Evolutionary conservation across 2,797 vertebrate species (phyloP).

Genomic region (Monodelphis domestica): DNA sequence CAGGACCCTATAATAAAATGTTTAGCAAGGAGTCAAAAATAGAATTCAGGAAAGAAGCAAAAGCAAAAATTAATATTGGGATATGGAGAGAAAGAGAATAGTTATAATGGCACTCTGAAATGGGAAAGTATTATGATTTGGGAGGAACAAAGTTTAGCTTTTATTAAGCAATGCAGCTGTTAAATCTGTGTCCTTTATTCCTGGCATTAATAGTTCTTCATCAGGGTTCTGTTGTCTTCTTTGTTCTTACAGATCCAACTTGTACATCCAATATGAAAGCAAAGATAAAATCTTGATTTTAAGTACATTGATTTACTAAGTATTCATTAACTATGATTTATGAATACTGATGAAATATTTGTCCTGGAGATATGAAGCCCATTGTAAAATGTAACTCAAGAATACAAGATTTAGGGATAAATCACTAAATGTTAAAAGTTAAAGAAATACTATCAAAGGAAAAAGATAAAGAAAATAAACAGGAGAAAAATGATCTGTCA

Average conservation of each 20-base stretch:
- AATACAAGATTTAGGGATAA: neutral
- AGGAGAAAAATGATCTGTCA: neutral
- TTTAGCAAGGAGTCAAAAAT: slow-evolving; percentile 1
- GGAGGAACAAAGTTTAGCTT: neutral
- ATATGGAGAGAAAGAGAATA: neutral
- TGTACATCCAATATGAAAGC: neutral
- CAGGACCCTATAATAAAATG: neutral
- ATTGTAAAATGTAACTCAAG: neutral
- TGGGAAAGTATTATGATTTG: neutral
- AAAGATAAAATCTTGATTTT: neutral
- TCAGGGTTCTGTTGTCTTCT: neutral
- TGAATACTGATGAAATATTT: neutral
- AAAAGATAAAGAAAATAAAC: neutral
- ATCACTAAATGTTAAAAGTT: neutral
- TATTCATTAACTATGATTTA: neutral
- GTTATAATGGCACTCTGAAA: neutral
- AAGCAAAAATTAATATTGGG: neutral
- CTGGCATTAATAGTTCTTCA: neutral
- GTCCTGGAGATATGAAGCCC: neutral
- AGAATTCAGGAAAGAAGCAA: slow-evolving; percentile 7
- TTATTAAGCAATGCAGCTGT: neutral
- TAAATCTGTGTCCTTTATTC: neutral
- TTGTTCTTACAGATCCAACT: neutral
- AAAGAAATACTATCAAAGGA: neutral
- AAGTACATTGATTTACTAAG: neutral